Conservation (phyloP, 1,140 invertebrate species). For the Zaprionus capensis region DNA sequence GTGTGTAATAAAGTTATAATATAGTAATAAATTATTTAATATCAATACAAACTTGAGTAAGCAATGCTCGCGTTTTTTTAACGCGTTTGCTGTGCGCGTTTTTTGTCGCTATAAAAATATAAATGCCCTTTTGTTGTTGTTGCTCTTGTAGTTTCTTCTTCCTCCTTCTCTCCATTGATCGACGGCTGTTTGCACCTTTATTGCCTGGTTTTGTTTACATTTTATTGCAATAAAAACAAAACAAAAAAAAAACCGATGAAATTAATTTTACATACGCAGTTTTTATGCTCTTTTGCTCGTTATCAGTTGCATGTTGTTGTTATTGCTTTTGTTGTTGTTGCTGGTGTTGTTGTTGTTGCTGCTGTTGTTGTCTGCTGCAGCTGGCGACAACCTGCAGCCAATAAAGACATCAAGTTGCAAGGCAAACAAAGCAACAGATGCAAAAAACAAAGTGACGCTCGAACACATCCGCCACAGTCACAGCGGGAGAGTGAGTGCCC, state of each 20-base stretch:
- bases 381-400: slow-evolving; percentile 32
- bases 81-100: neutral
- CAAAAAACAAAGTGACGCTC: slow-evolving; percentile 7
- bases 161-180: slow-evolving; percentile 16
- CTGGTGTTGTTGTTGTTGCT: neutral
- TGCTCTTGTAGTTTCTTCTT: slow-evolving; percentile 4
- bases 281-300: slow-evolving; percentile 32
- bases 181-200: slow-evolving; percentile 40
- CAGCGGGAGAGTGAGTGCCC: neutral
- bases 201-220: slow-evolving; percentile 25
- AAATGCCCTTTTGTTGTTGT: neutral
- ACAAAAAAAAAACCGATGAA: neutral
- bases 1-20: neutral
- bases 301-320: slow-evolving; percentile 2
- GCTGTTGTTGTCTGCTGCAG: slow-evolving; percentile 19
- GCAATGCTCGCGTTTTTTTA: neutral
- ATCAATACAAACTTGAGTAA: too few species aligned
- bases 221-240: slow-evolving; percentile 29
- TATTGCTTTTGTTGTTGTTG: neutral
- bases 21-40: too few species aligned
- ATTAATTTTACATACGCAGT: slow-evolving; percentile 29
- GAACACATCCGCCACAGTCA: neutral
- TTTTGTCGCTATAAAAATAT: slow-evolving; percentile 12
- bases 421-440: slow-evolving; percentile 41
- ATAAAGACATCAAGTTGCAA: slow-evolving; percentile 38